Conservation (phyloP, 2,888 invertebrate species). For the Escarpia spicata region DNA sequence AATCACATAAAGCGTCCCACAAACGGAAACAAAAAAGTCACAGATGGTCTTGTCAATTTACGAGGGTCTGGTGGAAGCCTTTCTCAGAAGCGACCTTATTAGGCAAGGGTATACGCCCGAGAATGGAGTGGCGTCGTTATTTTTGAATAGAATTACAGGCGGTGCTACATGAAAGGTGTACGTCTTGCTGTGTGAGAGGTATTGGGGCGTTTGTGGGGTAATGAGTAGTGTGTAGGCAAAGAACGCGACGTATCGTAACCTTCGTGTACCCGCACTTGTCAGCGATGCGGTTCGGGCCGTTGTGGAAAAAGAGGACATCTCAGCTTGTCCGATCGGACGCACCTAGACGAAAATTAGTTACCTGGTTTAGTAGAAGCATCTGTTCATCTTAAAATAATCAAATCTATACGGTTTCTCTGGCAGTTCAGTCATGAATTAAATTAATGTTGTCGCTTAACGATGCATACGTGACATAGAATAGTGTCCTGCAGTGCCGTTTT, state of each 20-base stretch:
- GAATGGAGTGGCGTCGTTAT: neutral
- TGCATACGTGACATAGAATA: neutral
- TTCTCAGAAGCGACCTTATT: neutral
- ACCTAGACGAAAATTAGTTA: neutral
- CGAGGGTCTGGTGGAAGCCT: neutral
- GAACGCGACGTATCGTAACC: neutral
- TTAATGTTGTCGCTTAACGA: neutral
- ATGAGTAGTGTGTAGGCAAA: neutral
- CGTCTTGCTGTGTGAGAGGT: neutral
- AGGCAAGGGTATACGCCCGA: neutral
- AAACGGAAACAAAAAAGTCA: neutral
- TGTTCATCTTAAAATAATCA: neutral
- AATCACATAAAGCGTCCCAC: neutral
- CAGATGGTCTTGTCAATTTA: neutral
- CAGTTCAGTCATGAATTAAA: neutral
- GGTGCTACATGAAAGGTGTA: neutral
- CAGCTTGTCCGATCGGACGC: neutral
- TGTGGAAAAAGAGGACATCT: neutral
- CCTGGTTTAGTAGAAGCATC: neutral
- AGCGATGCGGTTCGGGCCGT: too few relatives aligned
- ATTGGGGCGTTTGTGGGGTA: neutral
- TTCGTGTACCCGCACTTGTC: neutral
- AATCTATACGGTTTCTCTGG: neutral
- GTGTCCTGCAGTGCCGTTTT: neutral
- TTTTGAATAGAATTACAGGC: neutral